Evolutionary conservation across 2,888 invertebrate genomes (phyloP).

Genomic region (Harpalus rufipes): DNA sequence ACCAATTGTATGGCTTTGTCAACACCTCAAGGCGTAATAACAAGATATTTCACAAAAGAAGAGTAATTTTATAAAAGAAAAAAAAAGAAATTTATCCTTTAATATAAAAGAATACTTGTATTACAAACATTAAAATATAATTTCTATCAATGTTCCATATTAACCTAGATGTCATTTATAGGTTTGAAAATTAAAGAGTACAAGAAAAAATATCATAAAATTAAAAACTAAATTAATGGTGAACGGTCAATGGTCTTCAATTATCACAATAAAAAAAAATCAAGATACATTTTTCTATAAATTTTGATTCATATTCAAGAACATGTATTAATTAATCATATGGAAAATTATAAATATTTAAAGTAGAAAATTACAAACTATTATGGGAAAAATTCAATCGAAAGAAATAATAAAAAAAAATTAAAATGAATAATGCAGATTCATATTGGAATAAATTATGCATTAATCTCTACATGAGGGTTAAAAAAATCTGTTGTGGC

Average conservation of each 20-base stretch:
- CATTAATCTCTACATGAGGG: no score
- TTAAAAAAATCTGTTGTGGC: no score
- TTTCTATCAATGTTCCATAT: neutral
- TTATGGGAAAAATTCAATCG: neutral
- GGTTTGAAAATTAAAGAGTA: neutral
- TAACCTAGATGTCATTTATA: neutral
- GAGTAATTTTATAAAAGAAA: neutral
- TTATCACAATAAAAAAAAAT: neutral
- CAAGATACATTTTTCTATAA: neutral
- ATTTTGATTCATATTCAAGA: neutral
- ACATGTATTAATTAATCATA: neutral
- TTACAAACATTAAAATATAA: neutral
- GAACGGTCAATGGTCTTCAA: neutral
- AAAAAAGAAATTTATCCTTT: neutral
- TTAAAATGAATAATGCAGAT: neutral
- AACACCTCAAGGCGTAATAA: neutral
- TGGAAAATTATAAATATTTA: neutral
- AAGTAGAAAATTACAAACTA: neutral
- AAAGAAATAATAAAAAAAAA: neutral
- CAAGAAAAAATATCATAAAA: neutral
- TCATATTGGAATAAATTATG: no score
- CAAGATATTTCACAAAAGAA: neutral
- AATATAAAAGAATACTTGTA: neutral
- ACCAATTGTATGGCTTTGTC: slow-evolving; percentile 62
- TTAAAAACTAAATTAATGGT: neutral